Conservation (phyloP, 2,797 vertebrate genomes). For the Leuciscus waleckii region DNA sequence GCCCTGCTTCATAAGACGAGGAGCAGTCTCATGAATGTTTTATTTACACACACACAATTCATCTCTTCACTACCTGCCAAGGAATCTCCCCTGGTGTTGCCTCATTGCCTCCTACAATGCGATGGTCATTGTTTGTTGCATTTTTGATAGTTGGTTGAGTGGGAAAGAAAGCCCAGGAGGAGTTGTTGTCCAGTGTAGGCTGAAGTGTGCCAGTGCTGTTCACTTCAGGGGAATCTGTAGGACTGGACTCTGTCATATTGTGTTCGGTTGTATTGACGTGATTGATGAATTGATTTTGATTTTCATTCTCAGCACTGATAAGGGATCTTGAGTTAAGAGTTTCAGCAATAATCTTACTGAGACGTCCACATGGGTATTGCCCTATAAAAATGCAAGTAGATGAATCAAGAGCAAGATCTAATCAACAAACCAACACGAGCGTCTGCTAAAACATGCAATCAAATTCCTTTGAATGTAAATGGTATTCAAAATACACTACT, state of each 20-base stretch:
- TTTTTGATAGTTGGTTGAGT: conserved; percentile 56
- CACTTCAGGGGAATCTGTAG: conserved; percentile 5
- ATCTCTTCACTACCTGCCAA: conserved; percentile 87
- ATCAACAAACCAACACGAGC: not conserved
- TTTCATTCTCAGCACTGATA: not conserved
- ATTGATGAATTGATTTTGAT: conserved; percentile 21
- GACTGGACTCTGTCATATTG: conserved; percentile 33
- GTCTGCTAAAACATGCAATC: not conserved
- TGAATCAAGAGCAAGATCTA: not conserved
- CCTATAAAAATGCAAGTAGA: conserved; percentile 7
- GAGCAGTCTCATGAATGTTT: not conserved
- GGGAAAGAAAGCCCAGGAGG: conserved; percentile 42
- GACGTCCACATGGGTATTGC: conserved; percentile 73
- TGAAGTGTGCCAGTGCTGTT: not conserved
- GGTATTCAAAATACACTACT: not conserved
- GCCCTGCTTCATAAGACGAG: not conserved
- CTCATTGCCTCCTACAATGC: conserved; percentile 85
- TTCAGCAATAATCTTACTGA: conserved; percentile 38
- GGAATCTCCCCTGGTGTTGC: conserved; percentile 88
- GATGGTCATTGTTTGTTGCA: conserved; percentile 41
- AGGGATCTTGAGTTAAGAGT: conserved; percentile 25
- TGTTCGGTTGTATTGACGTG: not conserved
- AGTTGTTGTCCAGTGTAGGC: not conserved
- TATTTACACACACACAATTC: not conserved
- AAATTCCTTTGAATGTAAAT: not conserved